Conservation (phyloP, 1,140 invertebrate genomes). For the Ctenoplectra terminalis region DNA sequence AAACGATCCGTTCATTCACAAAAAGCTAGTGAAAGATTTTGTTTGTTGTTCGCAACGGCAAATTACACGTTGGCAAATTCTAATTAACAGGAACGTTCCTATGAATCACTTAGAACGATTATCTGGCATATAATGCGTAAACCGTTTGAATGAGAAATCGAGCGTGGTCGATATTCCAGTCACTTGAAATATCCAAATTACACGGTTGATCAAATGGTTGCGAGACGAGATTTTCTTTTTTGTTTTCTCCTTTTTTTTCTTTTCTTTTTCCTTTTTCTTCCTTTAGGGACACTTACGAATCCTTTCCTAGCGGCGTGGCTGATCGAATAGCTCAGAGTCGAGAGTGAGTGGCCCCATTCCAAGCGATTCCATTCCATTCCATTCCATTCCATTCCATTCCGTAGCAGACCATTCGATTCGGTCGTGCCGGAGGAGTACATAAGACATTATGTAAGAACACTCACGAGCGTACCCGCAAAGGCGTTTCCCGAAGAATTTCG, state of each 20-base stretch:
- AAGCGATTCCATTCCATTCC: conserved; percentile 32
- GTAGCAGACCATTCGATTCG: conserved; percentile 39
- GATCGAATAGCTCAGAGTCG: conserved; percentile 20
- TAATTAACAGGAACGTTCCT: conserved; percentile 7
- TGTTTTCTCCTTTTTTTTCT: background rate
- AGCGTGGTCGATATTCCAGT: background rate
- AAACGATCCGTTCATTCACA: background rate
- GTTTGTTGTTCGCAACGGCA: background rate
- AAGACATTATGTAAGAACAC: conserved; percentile 50
- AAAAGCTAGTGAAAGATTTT: background rate
- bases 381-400: conserved; percentile 55
- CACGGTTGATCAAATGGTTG: background rate
- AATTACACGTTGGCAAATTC: conserved; percentile 12
- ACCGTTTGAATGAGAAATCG: background rate
- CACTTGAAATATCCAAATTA: conserved; percentile 10
- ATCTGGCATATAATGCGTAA: background rate
- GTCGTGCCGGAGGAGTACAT: conserved; percentile 21
- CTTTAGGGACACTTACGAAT: conserved; percentile 9
- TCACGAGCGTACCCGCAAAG: conserved; percentile 32
- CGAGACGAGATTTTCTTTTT: background rate
- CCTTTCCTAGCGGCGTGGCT: conserved; percentile 16
- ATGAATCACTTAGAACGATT: conserved; percentile 9
- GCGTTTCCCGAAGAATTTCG: conserved; percentile 30
- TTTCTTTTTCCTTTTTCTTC: background rate
- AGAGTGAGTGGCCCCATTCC: conserved; percentile 57